Percentiles rank a stretch among this genome's conserved stretches.
phyloP scores from a whole-genome alignment of 2,797 vertebrate genomes.

The Hyperoplus lanceolatus region DNA sequence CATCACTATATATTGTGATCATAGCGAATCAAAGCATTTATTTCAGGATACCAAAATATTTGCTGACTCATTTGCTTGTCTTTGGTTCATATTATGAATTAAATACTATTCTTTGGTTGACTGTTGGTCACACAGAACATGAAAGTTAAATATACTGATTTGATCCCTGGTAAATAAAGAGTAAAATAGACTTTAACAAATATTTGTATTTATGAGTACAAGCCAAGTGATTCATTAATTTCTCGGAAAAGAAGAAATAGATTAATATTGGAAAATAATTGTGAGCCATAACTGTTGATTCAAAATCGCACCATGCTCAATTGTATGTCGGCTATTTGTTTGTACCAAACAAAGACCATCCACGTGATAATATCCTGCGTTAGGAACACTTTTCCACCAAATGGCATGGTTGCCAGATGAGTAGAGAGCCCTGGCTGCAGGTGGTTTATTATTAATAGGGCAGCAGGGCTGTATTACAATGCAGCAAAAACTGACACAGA shows the following conservation, averaged over 20 bases:
- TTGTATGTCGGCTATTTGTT: background rate
- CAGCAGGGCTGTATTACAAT: slow-evolving; percentile 26
- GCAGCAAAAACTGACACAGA: slow-evolving; percentile 2
- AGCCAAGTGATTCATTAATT: background rate
- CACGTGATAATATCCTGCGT: background rate
- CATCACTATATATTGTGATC: background rate
- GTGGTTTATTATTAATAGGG: slow-evolving; percentile 58
- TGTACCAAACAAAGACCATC: background rate
- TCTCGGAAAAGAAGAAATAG: background rate
- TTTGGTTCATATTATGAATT: background rate
- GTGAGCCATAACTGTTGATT: background rate
- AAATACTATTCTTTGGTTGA: background rate
- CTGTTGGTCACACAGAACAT: background rate
- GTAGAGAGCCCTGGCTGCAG: background rate
- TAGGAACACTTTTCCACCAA: background rate
- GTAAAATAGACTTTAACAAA: no score
- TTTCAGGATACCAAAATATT: background rate
- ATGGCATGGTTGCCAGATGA: slow-evolving; percentile 12
- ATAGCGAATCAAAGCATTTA: background rate
- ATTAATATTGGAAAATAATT: slow-evolving; percentile 3
- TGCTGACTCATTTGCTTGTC: background rate
- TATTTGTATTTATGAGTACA: background rate
- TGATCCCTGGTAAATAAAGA: background rate
- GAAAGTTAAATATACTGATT: background rate
- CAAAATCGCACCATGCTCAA: background rate